phyloP scores from a whole-genome alignment of 2,888 invertebrate species.

The Epinotia nisella region DNA sequence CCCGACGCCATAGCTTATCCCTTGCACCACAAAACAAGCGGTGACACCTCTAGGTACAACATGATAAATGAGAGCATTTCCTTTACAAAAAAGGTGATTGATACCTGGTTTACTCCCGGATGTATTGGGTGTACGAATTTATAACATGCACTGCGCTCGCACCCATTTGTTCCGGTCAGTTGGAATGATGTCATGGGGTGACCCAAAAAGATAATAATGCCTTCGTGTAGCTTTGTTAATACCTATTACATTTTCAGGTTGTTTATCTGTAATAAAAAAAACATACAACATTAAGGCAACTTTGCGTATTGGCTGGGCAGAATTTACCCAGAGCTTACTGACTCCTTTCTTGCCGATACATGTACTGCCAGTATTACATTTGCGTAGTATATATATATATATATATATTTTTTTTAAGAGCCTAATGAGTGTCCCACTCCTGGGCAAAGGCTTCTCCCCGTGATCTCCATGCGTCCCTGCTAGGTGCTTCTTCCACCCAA shows the following conservation, averaged over 20 bases:
- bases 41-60: conserved; percentile 50
- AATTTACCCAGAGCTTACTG: too few relatives aligned
- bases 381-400: too few relatives aligned
- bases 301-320: too few relatives aligned
- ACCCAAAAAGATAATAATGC: conserved; percentile 12
- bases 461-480: too few relatives aligned
- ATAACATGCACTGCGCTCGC: conserved; percentile 17
- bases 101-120: conserved; percentile 50
- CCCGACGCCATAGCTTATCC: not conserved
- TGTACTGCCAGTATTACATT: too few relatives aligned
- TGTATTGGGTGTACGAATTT: conserved; percentile 36
- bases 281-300: not conserved
- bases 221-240: not conserved
- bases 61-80: conserved; percentile 59
- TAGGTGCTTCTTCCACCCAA: too few relatives aligned
- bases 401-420: too few relatives aligned
- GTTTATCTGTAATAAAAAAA: not conserved
- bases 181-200: conserved; percentile 20
- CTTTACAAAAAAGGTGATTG: conserved; percentile 56
- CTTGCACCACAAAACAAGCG: conserved; percentile 47
- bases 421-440: too few relatives aligned
- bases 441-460: too few relatives aligned
- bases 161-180: conserved; percentile 22
- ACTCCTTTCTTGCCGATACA: too few relatives aligned
- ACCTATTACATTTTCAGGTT: not conserved